Percentiles rank a stretch among this genome's conserved stretches.
These are phyloP conservation scores for Synanthedon andrenaeformis DNA, from an alignment of 2,888 invertebrate species.

Conservation along the genomic window DNA sequence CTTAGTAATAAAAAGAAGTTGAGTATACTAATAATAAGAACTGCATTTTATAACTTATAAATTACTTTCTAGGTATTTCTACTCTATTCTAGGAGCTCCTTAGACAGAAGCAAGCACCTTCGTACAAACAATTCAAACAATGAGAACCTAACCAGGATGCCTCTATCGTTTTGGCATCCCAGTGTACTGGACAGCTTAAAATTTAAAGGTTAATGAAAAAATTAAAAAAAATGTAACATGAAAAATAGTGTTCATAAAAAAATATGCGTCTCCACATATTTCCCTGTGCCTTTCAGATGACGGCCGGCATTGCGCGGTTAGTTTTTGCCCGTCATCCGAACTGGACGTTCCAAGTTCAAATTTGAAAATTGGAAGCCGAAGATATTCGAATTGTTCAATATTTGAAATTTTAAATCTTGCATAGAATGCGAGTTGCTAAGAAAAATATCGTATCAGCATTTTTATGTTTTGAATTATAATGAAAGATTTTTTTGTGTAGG, in stretches of 20 bases:
- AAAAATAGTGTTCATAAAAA: not conserved
- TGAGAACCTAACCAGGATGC: no score
- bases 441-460: conserved; percentile 20
- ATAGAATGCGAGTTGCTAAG: conserved; percentile 35
- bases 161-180: no score
- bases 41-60: no score
- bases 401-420: conserved; percentile 60
- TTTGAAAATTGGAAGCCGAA: conserved; percentile 65
- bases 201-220: no score
- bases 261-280: conserved; percentile 21
- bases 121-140: no score
- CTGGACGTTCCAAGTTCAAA: conserved; percentile 70
- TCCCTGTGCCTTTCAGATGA: conserved; percentile 46
- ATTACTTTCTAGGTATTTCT: no score
- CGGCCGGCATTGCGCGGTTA: conserved; percentile 60
- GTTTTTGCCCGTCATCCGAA: conserved; percentile 65
- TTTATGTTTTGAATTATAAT: conserved; percentile 3
- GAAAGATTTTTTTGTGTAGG: not conserved
- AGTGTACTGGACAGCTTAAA: no score
- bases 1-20: no score
- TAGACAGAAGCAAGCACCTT: no score
- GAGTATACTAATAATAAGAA: no score
- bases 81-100: no score
- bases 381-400: conserved; percentile 39
- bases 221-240: no score